Evolutionary conservation across 2,797 vertebrate species (phyloP).

Genomic region (Neomorphus geoffroyi): DNA sequence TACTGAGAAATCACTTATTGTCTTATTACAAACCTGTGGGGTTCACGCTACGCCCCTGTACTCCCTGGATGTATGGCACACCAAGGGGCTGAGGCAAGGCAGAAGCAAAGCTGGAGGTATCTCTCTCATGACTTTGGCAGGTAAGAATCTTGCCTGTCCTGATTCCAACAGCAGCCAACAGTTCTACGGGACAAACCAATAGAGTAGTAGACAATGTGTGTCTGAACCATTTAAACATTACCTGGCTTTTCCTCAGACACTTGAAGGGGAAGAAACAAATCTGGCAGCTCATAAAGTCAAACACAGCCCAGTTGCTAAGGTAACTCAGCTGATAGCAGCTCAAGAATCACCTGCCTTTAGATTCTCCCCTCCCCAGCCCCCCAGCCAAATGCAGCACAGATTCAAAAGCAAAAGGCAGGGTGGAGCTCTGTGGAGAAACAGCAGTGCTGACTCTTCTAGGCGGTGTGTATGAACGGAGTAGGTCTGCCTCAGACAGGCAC

Average conservation of each 20-base stretch:
- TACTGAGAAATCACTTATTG: neutral
- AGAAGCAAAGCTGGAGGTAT: neutral
- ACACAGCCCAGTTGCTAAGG: slow-evolving; percentile 15
- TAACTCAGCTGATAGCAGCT: slow-evolving; percentile 38
- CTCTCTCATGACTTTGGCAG: neutral
- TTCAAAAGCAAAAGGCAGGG: neutral
- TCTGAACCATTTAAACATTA: slow-evolving; percentile 23
- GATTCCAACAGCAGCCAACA: neutral
- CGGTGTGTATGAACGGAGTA: neutral
- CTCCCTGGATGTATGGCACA: neutral
- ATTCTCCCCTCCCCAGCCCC: neutral
- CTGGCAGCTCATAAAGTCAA: slow-evolving; percentile 10
- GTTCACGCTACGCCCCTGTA: neutral
- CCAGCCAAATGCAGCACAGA: neutral
- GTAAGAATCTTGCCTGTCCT: slow-evolving; percentile 13
- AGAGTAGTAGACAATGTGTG: neutral
- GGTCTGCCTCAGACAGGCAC: neutral
- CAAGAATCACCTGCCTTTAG: neutral
- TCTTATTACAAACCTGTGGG: neutral
- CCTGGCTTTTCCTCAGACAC: neutral
- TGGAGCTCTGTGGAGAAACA: neutral
- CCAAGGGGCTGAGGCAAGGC: neutral
- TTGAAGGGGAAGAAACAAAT: slow-evolving; percentile 3
- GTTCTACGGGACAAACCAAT: neutral
- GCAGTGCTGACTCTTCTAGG: neutral